phyloP scores from a whole-genome alignment of 1,140 invertebrate genomes.

The Muscidifurax raptorellus region DNA sequence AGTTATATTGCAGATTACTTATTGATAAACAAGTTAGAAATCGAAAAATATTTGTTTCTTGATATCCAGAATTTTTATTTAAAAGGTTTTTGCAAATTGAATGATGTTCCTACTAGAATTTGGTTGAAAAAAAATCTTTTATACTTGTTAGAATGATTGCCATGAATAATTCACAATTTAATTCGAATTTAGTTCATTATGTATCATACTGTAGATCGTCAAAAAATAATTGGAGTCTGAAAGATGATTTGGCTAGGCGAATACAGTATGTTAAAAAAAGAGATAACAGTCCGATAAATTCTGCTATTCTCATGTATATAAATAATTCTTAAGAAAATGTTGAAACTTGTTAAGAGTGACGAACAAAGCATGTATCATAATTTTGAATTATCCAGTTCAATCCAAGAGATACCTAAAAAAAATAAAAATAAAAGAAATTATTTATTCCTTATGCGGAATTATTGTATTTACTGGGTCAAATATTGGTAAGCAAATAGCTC shows the following conservation, averaged over 20 bases:
- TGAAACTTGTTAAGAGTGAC: background rate
- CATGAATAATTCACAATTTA: background rate
- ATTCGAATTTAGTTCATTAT: background rate
- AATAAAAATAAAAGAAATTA: too few relatives aligned
- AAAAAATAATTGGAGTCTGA: background rate
- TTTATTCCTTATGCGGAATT: too few relatives aligned
- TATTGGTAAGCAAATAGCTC: too few relatives aligned
- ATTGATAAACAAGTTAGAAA: background rate
- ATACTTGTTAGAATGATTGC: background rate
- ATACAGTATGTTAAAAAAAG: too few relatives aligned
- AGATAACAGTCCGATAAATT: too few relatives aligned
- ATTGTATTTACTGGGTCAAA: too few relatives aligned
- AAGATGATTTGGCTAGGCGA: slow-evolving; percentile 69
- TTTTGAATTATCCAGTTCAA: too few relatives aligned
- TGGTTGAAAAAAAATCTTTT: background rate
- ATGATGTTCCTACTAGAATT: background rate
- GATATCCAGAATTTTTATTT: background rate
- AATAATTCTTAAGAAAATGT: too few relatives aligned
- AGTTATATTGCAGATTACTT: background rate
- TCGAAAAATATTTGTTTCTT: background rate
- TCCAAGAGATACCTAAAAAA: too few relatives aligned
- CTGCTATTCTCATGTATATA: too few relatives aligned
- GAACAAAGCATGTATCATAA: too few relatives aligned
- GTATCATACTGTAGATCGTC: background rate
- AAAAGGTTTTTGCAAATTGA: background rate